Evolutionary conservation across 2,113 vertebrate genomes (phyloP).

Genomic region (Nothobranchius furzeri): DNA sequence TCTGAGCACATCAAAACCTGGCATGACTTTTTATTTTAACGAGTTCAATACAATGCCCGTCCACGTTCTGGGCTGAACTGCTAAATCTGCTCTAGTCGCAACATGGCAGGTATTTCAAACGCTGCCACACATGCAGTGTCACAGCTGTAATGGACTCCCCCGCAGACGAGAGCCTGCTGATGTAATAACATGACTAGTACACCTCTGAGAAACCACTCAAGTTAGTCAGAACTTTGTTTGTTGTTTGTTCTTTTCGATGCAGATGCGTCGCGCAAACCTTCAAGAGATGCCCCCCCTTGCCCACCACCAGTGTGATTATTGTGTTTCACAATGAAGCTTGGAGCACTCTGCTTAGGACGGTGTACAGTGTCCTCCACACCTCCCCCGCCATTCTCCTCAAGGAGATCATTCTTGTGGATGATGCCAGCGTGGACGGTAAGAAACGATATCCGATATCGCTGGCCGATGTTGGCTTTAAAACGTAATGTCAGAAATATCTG

Average conservation of each 20-base stretch:
- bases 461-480: too few species aligned
- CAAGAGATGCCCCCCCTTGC: conserved; percentile 90
- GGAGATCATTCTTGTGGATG: conserved; percentile 97
- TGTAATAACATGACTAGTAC: conserved; percentile 58
- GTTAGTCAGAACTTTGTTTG: conserved; percentile 63
- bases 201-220: conserved; percentile 37
- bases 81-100: conserved; percentile 36
- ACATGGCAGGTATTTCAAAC: conserved; percentile 57
- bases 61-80: conserved; percentile 42
- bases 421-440: conserved; percentile 95
- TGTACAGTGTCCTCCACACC: conserved; percentile 96
- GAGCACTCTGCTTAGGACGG: conserved; percentile 95
- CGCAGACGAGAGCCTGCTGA: conserved; percentile 47
- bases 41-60: conserved; percentile 29
- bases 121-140: conserved; percentile 44
- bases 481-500: too few species aligned
- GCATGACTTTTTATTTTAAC: conserved; percentile 12
- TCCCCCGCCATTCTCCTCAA: conserved; percentile 94
- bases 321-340: conserved; percentile 99
- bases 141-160: conserved; percentile 53
- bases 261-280: conserved; percentile 98
- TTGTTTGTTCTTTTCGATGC: conserved; percentile 46
- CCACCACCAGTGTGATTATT: conserved; percentile 95
- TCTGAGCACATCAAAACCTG: conserved; percentile 18
- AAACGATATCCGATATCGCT: conserved; percentile 18